Conservation (phyloP, 2,113 vertebrate genomes). For the Spea multiplicata region DNA sequence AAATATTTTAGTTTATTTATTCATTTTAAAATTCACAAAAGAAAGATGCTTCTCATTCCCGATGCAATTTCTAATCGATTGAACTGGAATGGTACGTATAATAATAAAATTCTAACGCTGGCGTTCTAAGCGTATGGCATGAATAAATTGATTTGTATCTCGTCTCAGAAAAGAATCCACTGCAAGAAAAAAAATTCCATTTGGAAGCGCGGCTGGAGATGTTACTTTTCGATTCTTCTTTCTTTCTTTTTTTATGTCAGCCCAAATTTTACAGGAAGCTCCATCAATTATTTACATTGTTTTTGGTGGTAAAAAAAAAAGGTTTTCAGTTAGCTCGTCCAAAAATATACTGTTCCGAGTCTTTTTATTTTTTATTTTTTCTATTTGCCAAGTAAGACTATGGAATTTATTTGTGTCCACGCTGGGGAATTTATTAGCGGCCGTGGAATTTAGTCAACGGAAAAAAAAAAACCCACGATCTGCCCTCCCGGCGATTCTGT, state of each 20-base stretch:
- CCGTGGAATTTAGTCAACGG: not conserved
- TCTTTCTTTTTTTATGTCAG: conserved; percentile 20
- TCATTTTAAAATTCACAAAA: too few species aligned
- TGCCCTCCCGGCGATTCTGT: not conserved
- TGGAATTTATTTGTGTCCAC: conserved; percentile 4
- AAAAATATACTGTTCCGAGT: conserved; percentile 8
- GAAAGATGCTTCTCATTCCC: too few species aligned
- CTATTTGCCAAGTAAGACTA: conserved; percentile 3
- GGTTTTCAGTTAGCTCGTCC: conserved; percentile 10
- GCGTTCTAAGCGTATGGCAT: conserved; percentile 15
- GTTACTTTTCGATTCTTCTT: conserved; percentile 6
- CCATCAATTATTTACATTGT: conserved; percentile 25
- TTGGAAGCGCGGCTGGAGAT: conserved; percentile 24
- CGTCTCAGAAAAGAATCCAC: conserved; percentile 22
- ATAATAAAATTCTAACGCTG: too few species aligned
- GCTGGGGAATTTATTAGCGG: conserved; percentile 13
- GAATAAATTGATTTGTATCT: conserved; percentile 22
- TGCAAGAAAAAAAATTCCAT: conserved; percentile 11
- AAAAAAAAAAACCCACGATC: not conserved
- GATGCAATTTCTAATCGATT: too few species aligned
- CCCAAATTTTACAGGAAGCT: conserved; percentile 5
- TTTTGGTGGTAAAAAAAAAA: conserved; percentile 23
- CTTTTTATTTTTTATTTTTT: conserved; percentile 7
- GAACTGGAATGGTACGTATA: too few species aligned
- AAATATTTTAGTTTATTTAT: too few species aligned